These are phyloP conservation scores for Drosophila kikkawai DNA, from an alignment of 1,140 invertebrate species.

Conservation along the genomic window DNA sequence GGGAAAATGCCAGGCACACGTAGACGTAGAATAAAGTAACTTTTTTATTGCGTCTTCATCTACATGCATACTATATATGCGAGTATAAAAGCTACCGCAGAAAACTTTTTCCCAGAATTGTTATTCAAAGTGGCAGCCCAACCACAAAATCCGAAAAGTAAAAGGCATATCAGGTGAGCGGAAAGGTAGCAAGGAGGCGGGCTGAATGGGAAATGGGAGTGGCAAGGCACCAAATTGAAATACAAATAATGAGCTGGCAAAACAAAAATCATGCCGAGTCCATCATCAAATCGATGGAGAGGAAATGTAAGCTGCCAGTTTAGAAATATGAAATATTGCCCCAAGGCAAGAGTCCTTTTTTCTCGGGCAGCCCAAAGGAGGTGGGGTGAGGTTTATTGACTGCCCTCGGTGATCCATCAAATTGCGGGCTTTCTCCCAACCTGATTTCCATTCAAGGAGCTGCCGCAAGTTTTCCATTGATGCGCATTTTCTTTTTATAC, in stretches of 20 bases:
- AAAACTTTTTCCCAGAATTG: constrained; percentile 76
- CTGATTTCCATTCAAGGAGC: constrained; percentile 74
- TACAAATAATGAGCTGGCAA: constrained; percentile 80
- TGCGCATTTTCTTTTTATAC: constrained; percentile 37
- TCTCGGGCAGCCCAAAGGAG: neutral
- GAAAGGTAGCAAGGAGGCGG: neutral
- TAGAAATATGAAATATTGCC: constrained; percentile 74
- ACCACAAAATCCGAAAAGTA: constrained; percentile 70
- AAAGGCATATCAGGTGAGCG: constrained; percentile 59
- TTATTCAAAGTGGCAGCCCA: constrained; percentile 78
- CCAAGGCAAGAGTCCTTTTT: constrained; percentile 19
- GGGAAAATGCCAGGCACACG: constrained; percentile 51
- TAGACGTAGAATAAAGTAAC: constrained; percentile 77
- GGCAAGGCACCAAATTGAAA: constrained; percentile 70
- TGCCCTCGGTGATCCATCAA: constrained; percentile 73
- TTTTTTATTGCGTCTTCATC: constrained; percentile 81
- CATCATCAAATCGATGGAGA: constrained; percentile 67
- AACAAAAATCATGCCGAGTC: constrained; percentile 78
- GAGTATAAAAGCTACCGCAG: constrained; percentile 63
- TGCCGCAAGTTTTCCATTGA: constrained; percentile 54
- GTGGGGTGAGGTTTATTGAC: constrained; percentile 17
- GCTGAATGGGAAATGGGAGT: constrained; percentile 39
- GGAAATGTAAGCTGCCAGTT: constrained; percentile 74
- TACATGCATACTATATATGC: constrained; percentile 49
- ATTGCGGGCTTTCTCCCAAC: constrained; percentile 48